Evolutionary conservation across 2,888 invertebrate genomes (phyloP).

Genomic region (Volucella inflata): DNA sequence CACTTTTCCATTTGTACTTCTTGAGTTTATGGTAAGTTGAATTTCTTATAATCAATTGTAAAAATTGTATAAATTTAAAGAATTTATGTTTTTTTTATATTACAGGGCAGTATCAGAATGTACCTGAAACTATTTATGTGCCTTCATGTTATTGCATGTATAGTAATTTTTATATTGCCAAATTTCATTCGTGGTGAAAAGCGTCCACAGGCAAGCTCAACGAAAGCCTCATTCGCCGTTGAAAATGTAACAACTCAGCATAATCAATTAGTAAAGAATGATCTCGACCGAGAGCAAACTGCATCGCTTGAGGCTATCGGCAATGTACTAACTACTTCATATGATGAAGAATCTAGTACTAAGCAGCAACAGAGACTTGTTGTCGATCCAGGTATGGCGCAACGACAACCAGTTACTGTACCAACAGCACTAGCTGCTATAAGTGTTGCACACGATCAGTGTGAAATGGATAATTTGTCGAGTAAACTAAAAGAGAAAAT

Average conservation of each 20-base stretch:
- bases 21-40: constrained; percentile 92
- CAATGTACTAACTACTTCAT: constrained; percentile 9
- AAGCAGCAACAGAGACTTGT: constrained; percentile 32
- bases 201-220: constrained; percentile 68
- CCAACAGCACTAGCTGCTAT: constrained; percentile 81
- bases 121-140: constrained; percentile 84
- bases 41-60: constrained; percentile 1
- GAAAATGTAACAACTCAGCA: constrained; percentile 33
- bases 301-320: neutral
- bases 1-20: constrained; percentile 95
- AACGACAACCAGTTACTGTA: constrained; percentile 53
- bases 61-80: neutral
- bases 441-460: constrained; percentile 82
- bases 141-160: constrained; percentile 83
- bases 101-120: constrained; percentile 86
- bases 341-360: constrained; percentile 14
- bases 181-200: constrained; percentile 81
- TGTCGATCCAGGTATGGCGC: constrained; percentile 28
- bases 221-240: constrained; percentile 46
- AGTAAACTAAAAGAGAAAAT: constrained; percentile 83
- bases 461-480: constrained; percentile 83
- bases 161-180: constrained; percentile 82
- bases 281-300: constrained; percentile 51
- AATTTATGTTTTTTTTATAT: constrained; percentile 63
- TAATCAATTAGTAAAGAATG: constrained; percentile 52